These are phyloP conservation scores for Chrysogorgia sp. DNA, from an alignment of 92 coral and sea anemone species.

Conservation along the genomic window DNA sequence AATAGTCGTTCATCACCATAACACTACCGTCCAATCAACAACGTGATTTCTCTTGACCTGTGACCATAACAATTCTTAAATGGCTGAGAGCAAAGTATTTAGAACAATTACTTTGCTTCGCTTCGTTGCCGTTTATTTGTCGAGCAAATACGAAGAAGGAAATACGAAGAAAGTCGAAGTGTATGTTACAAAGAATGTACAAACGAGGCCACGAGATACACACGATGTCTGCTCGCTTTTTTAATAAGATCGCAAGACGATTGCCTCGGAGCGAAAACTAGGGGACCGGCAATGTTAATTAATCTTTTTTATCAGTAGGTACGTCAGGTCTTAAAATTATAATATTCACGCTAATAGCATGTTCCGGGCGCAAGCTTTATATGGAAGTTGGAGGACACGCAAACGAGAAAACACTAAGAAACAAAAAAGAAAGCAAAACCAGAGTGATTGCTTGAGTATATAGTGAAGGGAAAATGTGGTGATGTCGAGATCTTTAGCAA, in stretches of 20 bases:
- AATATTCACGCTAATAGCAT: not conserved
- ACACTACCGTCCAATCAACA: constrained; percentile 28
- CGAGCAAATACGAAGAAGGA: no score
- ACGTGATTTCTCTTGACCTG: constrained; percentile 20
- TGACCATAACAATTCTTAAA: constrained; percentile 22
- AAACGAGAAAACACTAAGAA: no score
- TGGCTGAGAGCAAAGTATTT: not conserved
- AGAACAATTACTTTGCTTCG: not conserved
- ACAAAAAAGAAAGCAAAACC: no score
- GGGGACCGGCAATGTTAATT: not conserved
- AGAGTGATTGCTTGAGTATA: no score
- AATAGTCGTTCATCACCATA: constrained; percentile 23
- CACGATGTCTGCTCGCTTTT: not conserved
- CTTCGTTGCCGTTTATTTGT: not conserved
- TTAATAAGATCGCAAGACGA: no score
- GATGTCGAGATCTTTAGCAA: no score
- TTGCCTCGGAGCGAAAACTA: not conserved
- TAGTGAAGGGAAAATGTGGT: no score
- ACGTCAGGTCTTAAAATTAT: not conserved
- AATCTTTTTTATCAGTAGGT: not conserved
- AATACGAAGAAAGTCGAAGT: no score
- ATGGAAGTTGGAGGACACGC: no score
- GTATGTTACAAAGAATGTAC: no score
- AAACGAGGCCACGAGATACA: not conserved
- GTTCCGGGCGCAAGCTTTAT: not conserved